Conservation (phyloP, 2,797 vertebrate genomes). For the Trichosurus vulpecula region DNA sequence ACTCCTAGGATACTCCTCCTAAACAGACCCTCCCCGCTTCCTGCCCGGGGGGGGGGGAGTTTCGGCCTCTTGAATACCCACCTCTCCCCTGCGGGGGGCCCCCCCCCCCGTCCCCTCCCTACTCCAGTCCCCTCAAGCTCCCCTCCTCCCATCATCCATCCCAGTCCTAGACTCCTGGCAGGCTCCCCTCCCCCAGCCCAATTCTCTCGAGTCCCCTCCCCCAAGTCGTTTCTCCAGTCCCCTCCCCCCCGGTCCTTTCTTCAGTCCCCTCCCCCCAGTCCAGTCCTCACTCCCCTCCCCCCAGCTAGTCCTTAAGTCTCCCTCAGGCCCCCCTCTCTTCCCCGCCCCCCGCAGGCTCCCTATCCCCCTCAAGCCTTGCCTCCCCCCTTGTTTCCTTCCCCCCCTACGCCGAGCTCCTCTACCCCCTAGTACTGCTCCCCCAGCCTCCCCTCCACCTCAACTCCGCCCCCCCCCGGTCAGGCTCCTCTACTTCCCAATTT, state of each 20-base stretch:
- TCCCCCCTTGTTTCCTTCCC: background rate
- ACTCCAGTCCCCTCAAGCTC: background rate
- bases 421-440: too few species aligned
- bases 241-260: background rate
- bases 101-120: slow-evolving; percentile 8
- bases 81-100: too few species aligned
- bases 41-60: background rate
- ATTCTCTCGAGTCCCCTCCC: background rate
- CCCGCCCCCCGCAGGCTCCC: accelerated
- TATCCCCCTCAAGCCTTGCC: accelerated
- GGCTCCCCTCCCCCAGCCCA: background rate
- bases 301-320: background rate
- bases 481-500: background rate
- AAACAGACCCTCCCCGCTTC: background rate
- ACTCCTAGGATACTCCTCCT: background rate
- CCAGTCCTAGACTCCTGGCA: background rate
- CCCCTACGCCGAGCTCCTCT: background rate
- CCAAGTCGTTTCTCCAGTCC: background rate
- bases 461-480: too few species aligned
- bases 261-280: background rate
- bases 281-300: background rate
- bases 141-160: background rate
- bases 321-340: background rate
- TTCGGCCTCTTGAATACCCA: background rate
- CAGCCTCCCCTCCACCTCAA: background rate